phyloP scores from a whole-genome alignment of 2,797 vertebrate genomes.

The Anniella stebbinsi region DNA sequence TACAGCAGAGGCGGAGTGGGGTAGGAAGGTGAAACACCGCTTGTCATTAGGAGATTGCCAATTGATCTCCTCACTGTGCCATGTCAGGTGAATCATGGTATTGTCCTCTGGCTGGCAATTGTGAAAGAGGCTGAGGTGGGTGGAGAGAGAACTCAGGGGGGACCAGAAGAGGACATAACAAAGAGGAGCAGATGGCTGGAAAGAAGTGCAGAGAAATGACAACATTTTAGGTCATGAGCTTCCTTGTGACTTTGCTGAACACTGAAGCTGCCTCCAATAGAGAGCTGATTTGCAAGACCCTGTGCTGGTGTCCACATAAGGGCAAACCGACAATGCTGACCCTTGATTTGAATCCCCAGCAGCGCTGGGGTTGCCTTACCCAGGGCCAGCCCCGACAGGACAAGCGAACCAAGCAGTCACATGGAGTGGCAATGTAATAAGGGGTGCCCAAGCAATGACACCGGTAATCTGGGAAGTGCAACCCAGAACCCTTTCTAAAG shows the following conservation, averaged over 20 bases:
- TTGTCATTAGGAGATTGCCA: slow-evolving; percentile 50
- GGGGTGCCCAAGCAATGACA: background rate
- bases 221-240: slow-evolving; percentile 51
- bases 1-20: background rate
- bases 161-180: slow-evolving; percentile 31
- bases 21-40: slow-evolving; percentile 36
- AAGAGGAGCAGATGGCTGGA: slow-evolving; percentile 35
- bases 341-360: background rate
- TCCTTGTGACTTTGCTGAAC: slow-evolving; percentile 47
- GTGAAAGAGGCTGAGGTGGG: slow-evolving; percentile 43
- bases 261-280: slow-evolving; percentile 34
- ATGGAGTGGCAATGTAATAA: background rate
- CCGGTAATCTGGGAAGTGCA: background rate
- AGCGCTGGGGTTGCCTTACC: background rate
- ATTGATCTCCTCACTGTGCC: slow-evolving; percentile 26
- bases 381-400: background rate
- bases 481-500: background rate
- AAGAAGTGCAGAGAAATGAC: slow-evolving; percentile 34
- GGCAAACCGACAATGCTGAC: background rate
- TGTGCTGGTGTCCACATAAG: background rate
- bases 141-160: background rate
- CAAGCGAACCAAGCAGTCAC: background rate
- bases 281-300: background rate
- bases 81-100: slow-evolving; percentile 24
- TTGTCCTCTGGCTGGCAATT: slow-evolving; percentile 57